Conservation (phyloP, 64 coral and sea anemone genomes). For the Montipora capricornis region DNA sequence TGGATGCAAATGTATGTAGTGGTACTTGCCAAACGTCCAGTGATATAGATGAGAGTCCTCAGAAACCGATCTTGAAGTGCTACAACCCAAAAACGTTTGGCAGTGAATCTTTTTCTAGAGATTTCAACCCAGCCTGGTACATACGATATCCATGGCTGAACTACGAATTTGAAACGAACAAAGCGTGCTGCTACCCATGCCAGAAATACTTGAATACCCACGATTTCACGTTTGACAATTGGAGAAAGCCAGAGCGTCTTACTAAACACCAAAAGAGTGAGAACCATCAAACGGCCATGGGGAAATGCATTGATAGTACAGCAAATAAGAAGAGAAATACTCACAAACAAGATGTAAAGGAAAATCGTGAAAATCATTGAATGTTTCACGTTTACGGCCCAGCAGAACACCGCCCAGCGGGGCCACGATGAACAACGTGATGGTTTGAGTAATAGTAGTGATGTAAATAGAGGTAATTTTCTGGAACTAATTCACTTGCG, state of each 20-base stretch:
- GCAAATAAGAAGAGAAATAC: slow-evolving; percentile 33
- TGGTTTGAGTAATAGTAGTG: background rate
- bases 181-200: slow-evolving; percentile 11
- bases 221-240: slow-evolving; percentile 49
- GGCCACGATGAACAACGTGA: slow-evolving; percentile 48
- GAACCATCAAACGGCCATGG: slow-evolving; percentile 48
- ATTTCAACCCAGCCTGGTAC: slow-evolving; percentile 55
- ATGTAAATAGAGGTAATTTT: slow-evolving; percentile 41
- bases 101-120: slow-evolving; percentile 50
- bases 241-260: slow-evolving; percentile 42
- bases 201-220: slow-evolving; percentile 28
- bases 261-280: slow-evolving; percentile 42
- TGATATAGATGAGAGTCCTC: slow-evolving; percentile 7
- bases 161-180: background rate
- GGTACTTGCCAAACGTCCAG: slow-evolving; percentile 17
- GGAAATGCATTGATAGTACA: slow-evolving; percentile 31
- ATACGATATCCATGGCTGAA: slow-evolving; percentile 50
- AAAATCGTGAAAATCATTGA: slow-evolving; percentile 59
- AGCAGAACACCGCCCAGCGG: slow-evolving; percentile 48
- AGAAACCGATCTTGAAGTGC: slow-evolving; percentile 41
- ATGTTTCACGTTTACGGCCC: slow-evolving; percentile 37
- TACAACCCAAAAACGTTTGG: slow-evolving; percentile 42
- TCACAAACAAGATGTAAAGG: slow-evolving; percentile 51
- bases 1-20: slow-evolving; percentile 16
- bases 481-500: slow-evolving; percentile 48